A percentile compares a stretch with the other conserved stretches of the same genome.
Evolutionary conservation across 2,888 invertebrate species (phyloP).

Genomic region (Perizoma flavofasciatum): DNA sequence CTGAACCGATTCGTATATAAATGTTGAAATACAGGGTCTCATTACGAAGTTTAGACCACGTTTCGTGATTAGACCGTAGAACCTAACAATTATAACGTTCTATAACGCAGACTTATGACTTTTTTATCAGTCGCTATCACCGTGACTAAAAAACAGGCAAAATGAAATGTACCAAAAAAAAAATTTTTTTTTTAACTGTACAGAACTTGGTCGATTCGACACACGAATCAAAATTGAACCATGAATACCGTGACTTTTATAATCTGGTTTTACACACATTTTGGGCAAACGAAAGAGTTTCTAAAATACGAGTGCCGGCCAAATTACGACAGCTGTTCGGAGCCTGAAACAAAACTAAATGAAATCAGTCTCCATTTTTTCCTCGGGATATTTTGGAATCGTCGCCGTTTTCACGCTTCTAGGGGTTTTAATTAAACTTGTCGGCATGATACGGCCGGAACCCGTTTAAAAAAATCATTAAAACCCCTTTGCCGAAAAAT

Average conservation of each 20-base stretch:
- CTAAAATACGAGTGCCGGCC: constrained; percentile 30
- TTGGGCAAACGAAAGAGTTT: constrained; percentile 22
- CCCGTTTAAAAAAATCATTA: constrained; percentile 69
- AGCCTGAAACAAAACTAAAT: constrained; percentile 51
- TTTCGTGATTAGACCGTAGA: too few species aligned
- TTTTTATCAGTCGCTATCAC: too few species aligned
- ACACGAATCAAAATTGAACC: constrained; percentile 2
- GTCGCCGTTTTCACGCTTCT: constrained; percentile 62
- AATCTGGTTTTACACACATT: constrained; percentile 24
- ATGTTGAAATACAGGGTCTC: too few species aligned
- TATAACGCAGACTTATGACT: too few species aligned
- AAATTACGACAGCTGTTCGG: constrained; percentile 45
- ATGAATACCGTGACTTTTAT: constrained; percentile 16
- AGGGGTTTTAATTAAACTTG: constrained; percentile 73
- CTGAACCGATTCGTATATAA: too few species aligned
- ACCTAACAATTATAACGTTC: too few species aligned
- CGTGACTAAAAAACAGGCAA: too few species aligned
- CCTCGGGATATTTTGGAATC: constrained; percentile 61
- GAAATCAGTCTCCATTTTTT: constrained; percentile 49
- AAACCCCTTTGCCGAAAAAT: constrained; percentile 56
- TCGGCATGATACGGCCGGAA: constrained; percentile 54
- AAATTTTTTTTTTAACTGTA: too few species aligned
- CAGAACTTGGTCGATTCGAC: neutral
- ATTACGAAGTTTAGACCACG: too few species aligned
- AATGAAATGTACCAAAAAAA: too few species aligned